Evolutionary conservation across 1,140 invertebrate species (phyloP).

Genomic region (Reticulitermes speratus): DNA sequence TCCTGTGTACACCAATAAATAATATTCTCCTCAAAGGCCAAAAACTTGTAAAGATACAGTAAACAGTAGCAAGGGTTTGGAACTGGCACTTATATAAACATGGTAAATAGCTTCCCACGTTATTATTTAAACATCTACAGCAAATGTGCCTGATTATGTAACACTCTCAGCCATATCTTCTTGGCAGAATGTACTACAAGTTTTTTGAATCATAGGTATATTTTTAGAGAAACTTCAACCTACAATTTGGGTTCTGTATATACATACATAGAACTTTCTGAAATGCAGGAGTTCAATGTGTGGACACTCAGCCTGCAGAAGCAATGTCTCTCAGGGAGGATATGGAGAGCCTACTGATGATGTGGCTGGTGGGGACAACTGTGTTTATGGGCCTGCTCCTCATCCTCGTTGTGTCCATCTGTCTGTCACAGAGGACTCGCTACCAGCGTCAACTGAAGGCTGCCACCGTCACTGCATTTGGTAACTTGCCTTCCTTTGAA

Average conservation of each 20-base stretch:
- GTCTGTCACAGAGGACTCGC: conserved; percentile 76
- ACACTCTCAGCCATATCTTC: too few species aligned
- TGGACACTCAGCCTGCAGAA: conserved; percentile 83
- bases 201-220: too few species aligned
- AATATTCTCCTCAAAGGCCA: not conserved
- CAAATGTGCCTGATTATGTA: too few species aligned
- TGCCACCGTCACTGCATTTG: conserved; percentile 88
- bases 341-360: conserved; percentile 52
- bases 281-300: conserved; percentile 75
- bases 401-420: conserved; percentile 74
- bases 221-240: too few species aligned
- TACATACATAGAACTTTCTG: not conserved
- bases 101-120: too few species aligned
- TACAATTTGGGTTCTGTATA: too few species aligned
- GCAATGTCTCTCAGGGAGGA: conserved; percentile 52
- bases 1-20: not conserved
- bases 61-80: too few species aligned
- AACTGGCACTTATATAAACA: too few species aligned
- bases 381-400: conserved; percentile 76
- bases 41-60: too few species aligned
- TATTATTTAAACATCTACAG: too few species aligned
- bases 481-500: conserved; percentile 53
- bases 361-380: conserved; percentile 79
- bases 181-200: too few species aligned
- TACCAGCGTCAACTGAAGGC: conserved; percentile 88